Evolutionary conservation across 1,140 invertebrate genomes (phyloP).

Genomic region (Radopholus similis): DNA sequence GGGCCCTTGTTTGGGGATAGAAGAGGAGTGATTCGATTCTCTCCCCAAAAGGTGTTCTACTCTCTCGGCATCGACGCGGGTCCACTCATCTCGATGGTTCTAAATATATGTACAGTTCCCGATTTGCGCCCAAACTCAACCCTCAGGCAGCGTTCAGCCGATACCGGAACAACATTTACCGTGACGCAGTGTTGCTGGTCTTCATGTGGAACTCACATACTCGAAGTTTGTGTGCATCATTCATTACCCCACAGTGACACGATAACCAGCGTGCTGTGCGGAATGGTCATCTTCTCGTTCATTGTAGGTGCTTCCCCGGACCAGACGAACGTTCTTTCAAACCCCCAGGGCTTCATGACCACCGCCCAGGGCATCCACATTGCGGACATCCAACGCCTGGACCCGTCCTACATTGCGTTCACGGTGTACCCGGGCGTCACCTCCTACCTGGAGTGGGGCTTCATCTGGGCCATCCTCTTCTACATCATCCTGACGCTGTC

Average conservation of each 20-base stretch:
- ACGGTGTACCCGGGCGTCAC: conserved; percentile 56
- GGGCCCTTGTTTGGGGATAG: conserved; percentile 46
- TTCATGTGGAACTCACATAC: conserved; percentile 1
- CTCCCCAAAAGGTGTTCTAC: conserved; percentile 48
- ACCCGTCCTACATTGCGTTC: conserved; percentile 49
- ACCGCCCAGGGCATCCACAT: conserved; percentile 43
- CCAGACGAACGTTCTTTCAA: too few relatives aligned
- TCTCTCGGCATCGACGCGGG: conserved; percentile 54
- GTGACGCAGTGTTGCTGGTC: conserved; percentile 46
- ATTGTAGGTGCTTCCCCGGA: too few relatives aligned
- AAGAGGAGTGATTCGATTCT: neutral
- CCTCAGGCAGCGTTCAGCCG: conserved; percentile 45
- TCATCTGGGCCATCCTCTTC: conserved; percentile 52
- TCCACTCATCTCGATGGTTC: conserved; percentile 52
- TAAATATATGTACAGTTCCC: neutral
- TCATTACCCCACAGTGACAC: conserved; percentile 37
- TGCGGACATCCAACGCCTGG: conserved; percentile 49
- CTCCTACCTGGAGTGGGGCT: conserved; percentile 52
- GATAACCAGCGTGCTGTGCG: conserved; percentile 53
- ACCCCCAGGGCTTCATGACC: conserved; percentile 52
- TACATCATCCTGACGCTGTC: conserved; percentile 54
- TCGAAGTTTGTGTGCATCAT: neutral
- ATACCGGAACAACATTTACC: conserved; percentile 56
- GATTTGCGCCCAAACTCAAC: neutral
- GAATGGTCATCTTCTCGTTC: conserved; percentile 57